Base-by-base conservation (phyloP, 2,888 invertebrate genomes). In the Eustalomyia histrio region DNA sequence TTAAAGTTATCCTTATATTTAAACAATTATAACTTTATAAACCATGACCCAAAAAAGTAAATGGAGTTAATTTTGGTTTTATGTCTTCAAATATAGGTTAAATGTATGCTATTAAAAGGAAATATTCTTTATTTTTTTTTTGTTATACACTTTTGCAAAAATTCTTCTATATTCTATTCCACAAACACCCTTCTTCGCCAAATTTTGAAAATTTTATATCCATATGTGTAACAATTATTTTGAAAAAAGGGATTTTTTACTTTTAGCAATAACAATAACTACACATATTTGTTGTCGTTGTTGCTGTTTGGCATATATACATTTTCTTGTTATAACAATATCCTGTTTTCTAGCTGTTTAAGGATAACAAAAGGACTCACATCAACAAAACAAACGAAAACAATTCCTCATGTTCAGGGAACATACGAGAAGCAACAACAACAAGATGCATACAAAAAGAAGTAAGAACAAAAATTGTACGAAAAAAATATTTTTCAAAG, bases 91-190 rank as follows among this genome's bases (percentile, higher is more conserved):
- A 47, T 47, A 6, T 53, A 39, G 65, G 18, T 67, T 47, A 68
- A 64, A 80, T 80, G 57, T 80, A 63, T 76, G 80, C 76, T 73
- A 76, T 80, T 71, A 75, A 69, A 61, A 72, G n/a, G n/a, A 47
- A 67, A 67, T 52, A 63, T 73, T 52, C 29, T 43, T 76, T 58
- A 67, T 52, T 57, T 73, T 52, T 18, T 43, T 76, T 58, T 68
- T 17, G 65, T 39, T 71, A 63, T 61, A 50, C 71, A 24, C 4
- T 55, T 58, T 57, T 2, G 9, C 24, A 67, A 39, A 61, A 10
- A 43, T 14, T 60, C 35, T 29, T 12, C 12, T 9, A 16, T n/a
- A 57, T n/a, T 8, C 9, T 14, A 55, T n/a, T 8, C 12, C 10
- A 57, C 21, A 55, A 29, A 67, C 74, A 74, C 63, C 79, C 79